Base-by-base conservation (phyloP, 35 echinoderm and acorn worm species). In the Apostichopus parvimensis region DNA sequence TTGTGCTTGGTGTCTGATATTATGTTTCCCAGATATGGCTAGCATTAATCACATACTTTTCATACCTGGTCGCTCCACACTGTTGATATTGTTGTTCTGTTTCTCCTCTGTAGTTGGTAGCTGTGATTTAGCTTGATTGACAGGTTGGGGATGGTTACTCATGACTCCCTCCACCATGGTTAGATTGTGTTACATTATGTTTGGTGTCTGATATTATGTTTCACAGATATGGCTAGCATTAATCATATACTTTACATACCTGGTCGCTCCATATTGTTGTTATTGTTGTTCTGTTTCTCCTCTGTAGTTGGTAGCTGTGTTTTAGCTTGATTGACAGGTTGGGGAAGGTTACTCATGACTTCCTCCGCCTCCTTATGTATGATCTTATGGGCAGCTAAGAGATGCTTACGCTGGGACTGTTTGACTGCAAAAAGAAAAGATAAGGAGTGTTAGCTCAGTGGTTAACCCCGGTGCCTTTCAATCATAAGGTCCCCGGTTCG, bases 301-400 rank as follows among this genome's bases (percentile, higher is more conserved):
- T 23, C 56, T 54, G 54, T 11, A 14, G 57, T 57, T 4, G 71
- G 71, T 22, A 5, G 15, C 22, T 80, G 26, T 23, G 73, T 9
- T 87, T 79, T 88, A 24, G 77, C 21, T 57, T 87, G 87, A 14
- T 83, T 86, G 1, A 72, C 2, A 91, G 89, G 89, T 59, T 78
- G 45, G 17, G 97, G 92, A 56, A 92, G 87, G 20, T 83, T 60
- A 1, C 21, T 83, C 9, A 99, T 95, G 3, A 94, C 87, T 24
- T 87, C 87, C 61, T 99, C 97, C 9, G 91, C 53, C 59, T 96
- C 97, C 56, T 96, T 96, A 89, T 96, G 95, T 54, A 99, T 96
- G 3, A 94, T 90, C 15, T 91, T 93, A 64, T 99, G 97, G 58
- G 97, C 97, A 21, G 97, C 97, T 1, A 96, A 58, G 0, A 99